Conservation (phyloP, 2,797 vertebrate genomes). For the Heterohyrax brucei region DNA sequence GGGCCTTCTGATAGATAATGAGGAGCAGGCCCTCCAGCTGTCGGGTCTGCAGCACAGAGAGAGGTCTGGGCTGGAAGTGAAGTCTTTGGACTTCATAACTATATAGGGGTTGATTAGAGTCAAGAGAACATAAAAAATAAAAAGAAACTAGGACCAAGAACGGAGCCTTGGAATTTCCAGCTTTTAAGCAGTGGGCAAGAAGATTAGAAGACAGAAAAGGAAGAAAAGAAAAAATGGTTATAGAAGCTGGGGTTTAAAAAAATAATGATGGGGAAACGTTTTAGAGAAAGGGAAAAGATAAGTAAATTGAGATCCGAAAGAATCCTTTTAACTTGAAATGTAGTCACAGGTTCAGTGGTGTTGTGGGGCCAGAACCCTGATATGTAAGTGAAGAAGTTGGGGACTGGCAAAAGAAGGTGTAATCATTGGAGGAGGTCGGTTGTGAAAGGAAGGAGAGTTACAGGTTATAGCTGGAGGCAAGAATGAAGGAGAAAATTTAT, state of each 20-base stretch:
- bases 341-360: neutral
- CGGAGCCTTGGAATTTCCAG: neutral
- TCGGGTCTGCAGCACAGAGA: neutral
- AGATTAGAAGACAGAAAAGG: neutral
- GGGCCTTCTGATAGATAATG: neutral
- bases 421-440: neutral
- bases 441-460: neutral
- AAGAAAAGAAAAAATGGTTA: neutral
- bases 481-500: neutral
- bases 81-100: neutral
- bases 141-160: neutral
- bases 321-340: neutral
- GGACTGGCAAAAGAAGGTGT: neutral
- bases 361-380: too few relatives aligned
- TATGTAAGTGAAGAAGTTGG: neutral
- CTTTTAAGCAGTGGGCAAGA: neutral
- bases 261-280: neutral
- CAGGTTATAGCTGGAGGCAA: neutral
- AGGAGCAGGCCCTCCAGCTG: neutral
- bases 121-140: neutral
- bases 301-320: neutral
- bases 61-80: neutral
- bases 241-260: neutral
- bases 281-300: neutral
- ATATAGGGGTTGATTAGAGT: neutral